These are phyloP conservation scores for Aleiodes sp. DNA, from an alignment of 1,140 invertebrate genomes.

Conservation along the genomic window DNA sequence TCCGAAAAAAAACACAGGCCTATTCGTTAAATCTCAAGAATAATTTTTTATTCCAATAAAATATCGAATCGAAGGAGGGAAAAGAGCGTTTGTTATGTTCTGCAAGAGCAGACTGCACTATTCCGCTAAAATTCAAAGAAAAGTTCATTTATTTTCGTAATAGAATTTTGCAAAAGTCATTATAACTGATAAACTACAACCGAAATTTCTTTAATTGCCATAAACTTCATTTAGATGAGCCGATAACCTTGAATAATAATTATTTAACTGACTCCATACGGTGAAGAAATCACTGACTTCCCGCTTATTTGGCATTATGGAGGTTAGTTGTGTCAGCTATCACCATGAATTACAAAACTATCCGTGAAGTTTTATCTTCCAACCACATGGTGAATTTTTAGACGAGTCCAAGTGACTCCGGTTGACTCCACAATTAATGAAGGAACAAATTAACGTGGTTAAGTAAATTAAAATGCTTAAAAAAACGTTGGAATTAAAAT, in stretches of 20 bases:
- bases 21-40: too few species aligned
- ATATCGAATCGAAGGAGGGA: too few species aligned
- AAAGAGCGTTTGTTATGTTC: too few species aligned
- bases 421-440: background rate
- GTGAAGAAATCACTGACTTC: constrained; percentile 9
- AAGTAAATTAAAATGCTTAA: background rate
- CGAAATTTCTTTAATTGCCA: background rate
- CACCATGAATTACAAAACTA: background rate
- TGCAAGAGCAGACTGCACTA: too few species aligned
- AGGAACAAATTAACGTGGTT: too few species aligned
- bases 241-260: constrained; percentile 4
- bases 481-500: background rate
- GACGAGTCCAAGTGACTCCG: background rate
- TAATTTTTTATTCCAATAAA: too few species aligned
- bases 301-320: constrained; percentile 5
- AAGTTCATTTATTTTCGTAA: too few species aligned
- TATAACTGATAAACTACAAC: too few species aligned
- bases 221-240: background rate
- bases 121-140: too few species aligned
- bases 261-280: background rate
- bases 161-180: too few species aligned
- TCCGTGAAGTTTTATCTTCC: background rate
- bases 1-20: too few species aligned
- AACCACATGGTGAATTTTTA: background rate
- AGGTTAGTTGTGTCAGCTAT: background rate